phyloP scores from a whole-genome alignment of 2,113 vertebrate species.

The Bambusicola thoracicus region DNA sequence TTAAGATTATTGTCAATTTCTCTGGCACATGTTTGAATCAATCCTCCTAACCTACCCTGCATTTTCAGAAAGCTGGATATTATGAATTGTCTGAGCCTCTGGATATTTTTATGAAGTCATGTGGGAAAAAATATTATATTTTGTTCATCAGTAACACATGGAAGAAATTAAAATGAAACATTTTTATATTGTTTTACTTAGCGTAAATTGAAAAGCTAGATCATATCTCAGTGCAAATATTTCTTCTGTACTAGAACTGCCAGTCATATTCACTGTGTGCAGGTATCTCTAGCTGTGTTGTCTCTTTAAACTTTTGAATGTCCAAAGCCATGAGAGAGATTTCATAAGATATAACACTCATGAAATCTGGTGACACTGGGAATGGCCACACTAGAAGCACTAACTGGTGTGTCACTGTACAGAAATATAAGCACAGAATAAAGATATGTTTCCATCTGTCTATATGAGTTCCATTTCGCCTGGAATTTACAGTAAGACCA shows the following conservation, averaged over 20 bases:
- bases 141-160: constrained; percentile 51
- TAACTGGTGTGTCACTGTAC: neutral
- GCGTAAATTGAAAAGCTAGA: constrained; percentile 58
- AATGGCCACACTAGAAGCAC: neutral
- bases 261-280: neutral
- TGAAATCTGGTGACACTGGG: neutral
- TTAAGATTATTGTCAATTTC: constrained; percentile 51
- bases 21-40: constrained; percentile 23
- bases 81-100: constrained; percentile 31
- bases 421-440: neutral
- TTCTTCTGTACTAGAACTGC: neutral
- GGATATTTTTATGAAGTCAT: constrained; percentile 50
- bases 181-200: constrained; percentile 64
- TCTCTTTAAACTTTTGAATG: neutral
- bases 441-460: neutral
- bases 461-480: neutral
- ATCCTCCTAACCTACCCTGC: neutral
- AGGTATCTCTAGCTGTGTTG: neutral
- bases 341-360: neutral
- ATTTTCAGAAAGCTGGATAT: constrained; percentile 43
- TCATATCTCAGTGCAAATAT: constrained; percentile 58
- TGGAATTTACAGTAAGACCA: neutral
- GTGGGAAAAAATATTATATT: constrained; percentile 51
- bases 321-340: neutral
- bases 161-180: constrained; percentile 58